These are phyloP conservation scores for Oreochromis spilurus DNA, from an alignment of 2,113 vertebrate species.

Conservation along the genomic window DNA sequence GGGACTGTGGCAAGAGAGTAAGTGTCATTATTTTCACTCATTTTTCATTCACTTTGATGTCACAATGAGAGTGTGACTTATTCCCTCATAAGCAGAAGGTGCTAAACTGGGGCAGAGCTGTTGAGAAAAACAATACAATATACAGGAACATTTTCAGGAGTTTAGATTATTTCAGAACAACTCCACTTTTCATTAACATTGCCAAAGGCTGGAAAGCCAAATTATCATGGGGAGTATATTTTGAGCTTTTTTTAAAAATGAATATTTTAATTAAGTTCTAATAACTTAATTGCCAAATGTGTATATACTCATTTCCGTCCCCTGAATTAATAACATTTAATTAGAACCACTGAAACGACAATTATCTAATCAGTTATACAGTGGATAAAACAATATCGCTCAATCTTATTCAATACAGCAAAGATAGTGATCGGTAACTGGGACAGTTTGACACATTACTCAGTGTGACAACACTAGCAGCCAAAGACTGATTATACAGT, in stretches of 20 bases:
- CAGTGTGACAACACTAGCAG: background rate
- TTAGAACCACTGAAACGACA: background rate
- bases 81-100: slow-evolving; percentile 21
- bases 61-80: slow-evolving; percentile 43
- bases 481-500: slow-evolving; percentile 12
- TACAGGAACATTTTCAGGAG: background rate
- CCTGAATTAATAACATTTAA: background rate
- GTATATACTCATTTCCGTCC: background rate
- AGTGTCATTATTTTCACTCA: background rate
- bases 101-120: slow-evolving; percentile 29
- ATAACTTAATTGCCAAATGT: background rate
- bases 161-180: background rate
- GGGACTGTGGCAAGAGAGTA: background rate
- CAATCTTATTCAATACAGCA: background rate
- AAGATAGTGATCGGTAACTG: background rate
- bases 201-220: background rate
- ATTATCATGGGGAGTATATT: background rate
- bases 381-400: background rate
- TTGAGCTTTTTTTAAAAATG: background rate
- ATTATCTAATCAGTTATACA: background rate
- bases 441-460: background rate
- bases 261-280: background rate
- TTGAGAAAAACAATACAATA: background rate
- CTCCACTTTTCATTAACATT: background rate
- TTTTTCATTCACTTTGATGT: slow-evolving; percentile 63